Evolutionary conservation across 2,797 vertebrate species (phyloP).

Genomic region (Eurystomus glaucurus): DNA sequence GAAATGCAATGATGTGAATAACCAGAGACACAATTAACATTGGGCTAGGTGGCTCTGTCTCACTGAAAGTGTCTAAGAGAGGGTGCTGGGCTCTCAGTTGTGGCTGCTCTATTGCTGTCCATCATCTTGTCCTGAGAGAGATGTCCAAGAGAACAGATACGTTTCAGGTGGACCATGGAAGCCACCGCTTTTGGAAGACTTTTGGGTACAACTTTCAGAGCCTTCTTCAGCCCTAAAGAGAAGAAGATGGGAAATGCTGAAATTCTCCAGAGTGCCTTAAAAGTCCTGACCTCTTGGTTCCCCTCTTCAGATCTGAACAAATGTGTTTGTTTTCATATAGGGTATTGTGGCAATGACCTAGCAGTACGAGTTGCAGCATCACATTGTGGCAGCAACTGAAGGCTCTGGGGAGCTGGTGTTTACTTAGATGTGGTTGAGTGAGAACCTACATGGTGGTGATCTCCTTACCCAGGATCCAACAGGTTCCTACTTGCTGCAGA

Average conservation of each 20-base stretch:
- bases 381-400: neutral
- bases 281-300: neutral
- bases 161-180: neutral
- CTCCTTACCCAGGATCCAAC: neutral
- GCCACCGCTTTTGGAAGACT: neutral
- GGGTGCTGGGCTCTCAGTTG: neutral
- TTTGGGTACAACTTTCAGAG: neutral
- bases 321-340: neutral
- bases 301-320: neutral
- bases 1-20: neutral
- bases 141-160: neutral
- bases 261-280: neutral
- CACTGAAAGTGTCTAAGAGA: neutral
- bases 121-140: neutral
- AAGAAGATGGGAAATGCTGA: neutral
- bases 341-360: neutral
- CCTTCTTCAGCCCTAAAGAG: neutral
- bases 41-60: neutral
- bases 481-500: neutral
- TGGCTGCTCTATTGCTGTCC: neutral
- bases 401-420: neutral
- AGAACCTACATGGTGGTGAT: neutral
- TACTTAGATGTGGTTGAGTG: neutral
- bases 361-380: accelerated
- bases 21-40: neutral